Base-by-base conservation (phyloP, 2,888 invertebrate species). In the Pyrgus malvae region DNA sequence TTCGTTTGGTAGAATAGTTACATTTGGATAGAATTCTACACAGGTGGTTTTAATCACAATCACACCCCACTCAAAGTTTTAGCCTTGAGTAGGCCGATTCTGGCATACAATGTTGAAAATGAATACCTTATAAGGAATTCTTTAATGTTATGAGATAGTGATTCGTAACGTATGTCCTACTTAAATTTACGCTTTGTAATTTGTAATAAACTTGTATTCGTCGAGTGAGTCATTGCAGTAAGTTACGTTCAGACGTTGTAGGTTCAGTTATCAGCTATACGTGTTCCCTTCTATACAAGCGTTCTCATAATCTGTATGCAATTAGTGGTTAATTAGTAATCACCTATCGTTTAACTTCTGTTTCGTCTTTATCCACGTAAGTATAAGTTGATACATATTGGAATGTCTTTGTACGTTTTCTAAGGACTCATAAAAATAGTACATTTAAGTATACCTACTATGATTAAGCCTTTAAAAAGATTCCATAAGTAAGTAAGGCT, bases 71-170 rank as follows among this genome's bases (percentile, higher is more conserved):
- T n/a, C n/a, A n/a, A n/a, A n/a, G 19, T 16, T 9, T 23, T 35
- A 46, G 21, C 46, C 46, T 46, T 46, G 46, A 46, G 23, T 31
- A 23, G n/a, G 35, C 46, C 33, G 14, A 46, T 19, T 46, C 35
- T 33, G 46, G 46, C 35, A n/a, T n/a, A n/a, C n/a, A n/a, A 17
- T 33, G 33, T 23, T 46, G 23, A 41, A 49, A 49, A 40, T 59
- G 66, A 62, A 59, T 63, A 57, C 87, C 87, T 56, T 86, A 58
- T 70, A 84, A 51, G 87, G 87, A 65, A 76, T 70, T 80, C 70
- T 68, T 65, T 60, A 50, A 68, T 61, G 64, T 64, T 68, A 21
- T 66, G 55, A 62, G 62, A 56, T 61, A 56, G 55, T 57, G 49
- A 56, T 51, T 60, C 65, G 27, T 27, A 42, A 72, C 68, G 67